Conservation (phyloP, 2,888 invertebrate species). For the Temnothorax ravouxi region DNA sequence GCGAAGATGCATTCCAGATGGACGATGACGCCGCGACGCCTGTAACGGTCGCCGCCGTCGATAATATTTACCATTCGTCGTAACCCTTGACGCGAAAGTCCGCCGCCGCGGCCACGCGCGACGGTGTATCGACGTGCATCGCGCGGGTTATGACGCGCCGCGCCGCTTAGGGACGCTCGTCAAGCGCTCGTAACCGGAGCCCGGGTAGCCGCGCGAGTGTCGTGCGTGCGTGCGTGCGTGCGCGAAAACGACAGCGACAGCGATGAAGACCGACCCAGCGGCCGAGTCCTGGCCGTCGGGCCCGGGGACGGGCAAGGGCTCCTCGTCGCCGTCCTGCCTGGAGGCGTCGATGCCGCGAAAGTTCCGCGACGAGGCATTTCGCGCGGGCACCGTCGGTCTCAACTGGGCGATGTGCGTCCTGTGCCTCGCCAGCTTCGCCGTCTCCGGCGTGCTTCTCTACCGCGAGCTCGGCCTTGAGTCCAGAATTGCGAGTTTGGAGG, state of each 20-base stretch:
- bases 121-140: conserved; percentile 64
- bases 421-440: conserved; percentile 81
- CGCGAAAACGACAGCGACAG: conserved; percentile 36
- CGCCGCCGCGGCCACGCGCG: conserved; percentile 5
- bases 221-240: conserved; percentile 58
- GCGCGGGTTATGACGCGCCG: conserved; percentile 73
- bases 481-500: conserved; percentile 81
- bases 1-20: conserved; percentile 79
- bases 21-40: conserved; percentile 78
- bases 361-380: conserved; percentile 73
- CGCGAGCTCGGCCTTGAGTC: conserved; percentile 81
- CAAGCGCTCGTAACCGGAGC: conserved; percentile 33
- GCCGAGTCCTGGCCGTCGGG: conserved; percentile 69
- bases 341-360: conserved; percentile 79
- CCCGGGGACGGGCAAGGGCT: conserved; percentile 67
- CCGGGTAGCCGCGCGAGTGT: conserved; percentile 62
- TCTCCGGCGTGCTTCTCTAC: conserved; percentile 81
- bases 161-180: conserved; percentile 47
- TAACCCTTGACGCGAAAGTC: no score
- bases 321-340: conserved; percentile 66
- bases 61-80: neutral
- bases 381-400: conserved; percentile 64
- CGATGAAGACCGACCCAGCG: conserved; percentile 77
- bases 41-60: conserved; percentile 64
- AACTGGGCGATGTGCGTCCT: conserved; percentile 82